These are phyloP conservation scores for Yponomeuta malinellus DNA, from an alignment of 2,888 invertebrate genomes.

Conservation along the genomic window DNA sequence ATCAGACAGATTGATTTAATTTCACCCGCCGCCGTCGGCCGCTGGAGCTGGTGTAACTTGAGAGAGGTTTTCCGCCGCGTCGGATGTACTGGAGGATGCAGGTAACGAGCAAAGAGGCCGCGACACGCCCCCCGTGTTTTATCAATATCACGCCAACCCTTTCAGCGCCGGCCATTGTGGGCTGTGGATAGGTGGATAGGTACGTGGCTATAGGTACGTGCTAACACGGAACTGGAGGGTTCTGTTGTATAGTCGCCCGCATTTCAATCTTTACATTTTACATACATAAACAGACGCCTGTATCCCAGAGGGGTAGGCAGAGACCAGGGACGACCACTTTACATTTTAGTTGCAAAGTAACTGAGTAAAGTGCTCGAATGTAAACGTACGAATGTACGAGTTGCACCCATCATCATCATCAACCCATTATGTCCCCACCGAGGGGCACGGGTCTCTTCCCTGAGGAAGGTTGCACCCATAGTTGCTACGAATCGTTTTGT, in stretches of 20 bases:
- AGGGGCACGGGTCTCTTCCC: no score
- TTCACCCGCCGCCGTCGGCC: neutral
- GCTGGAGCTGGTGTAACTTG: slow-evolving; percentile 27
- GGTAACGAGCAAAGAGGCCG: slow-evolving; percentile 21
- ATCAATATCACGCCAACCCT: slow-evolving; percentile 20
- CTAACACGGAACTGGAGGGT: slow-evolving; percentile 21
- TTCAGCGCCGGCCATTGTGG: slow-evolving; percentile 23
- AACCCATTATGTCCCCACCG: no score
- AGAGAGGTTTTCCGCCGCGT: slow-evolving; percentile 33
- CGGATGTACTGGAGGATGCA: neutral
- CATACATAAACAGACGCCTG: no score
- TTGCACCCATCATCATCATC: no score
- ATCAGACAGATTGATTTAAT: neutral
- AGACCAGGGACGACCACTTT: no score
- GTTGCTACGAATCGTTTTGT: neutral
- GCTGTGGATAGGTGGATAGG: slow-evolving; percentile 18
- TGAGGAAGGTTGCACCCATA: neutral
- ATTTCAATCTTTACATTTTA: no score
- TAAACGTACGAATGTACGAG: neutral
- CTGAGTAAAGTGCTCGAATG: neutral
- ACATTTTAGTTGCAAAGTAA: no score
- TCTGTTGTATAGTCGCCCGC: neutral
- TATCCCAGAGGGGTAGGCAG: no score
- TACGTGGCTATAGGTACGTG: slow-evolving; percentile 20
- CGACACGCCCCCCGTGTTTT: slow-evolving; percentile 22